Evolutionary conservation across 1,140 invertebrate species (phyloP).

Genomic region (Mesaphorura yosii): DNA sequence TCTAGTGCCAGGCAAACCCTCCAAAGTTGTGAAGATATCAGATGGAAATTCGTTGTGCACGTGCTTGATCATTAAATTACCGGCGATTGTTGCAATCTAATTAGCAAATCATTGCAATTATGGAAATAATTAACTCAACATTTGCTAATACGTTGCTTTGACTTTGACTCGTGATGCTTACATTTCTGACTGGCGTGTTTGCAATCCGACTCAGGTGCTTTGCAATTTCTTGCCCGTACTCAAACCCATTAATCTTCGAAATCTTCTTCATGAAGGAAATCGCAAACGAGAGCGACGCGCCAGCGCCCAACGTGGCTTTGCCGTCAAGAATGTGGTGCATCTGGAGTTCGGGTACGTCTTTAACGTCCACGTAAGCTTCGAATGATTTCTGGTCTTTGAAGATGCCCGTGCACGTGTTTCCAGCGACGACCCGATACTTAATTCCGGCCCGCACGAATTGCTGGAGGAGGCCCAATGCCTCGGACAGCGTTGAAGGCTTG

Average conservation of each 20-base stretch:
- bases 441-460: no score
- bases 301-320: constrained; percentile 10
- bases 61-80: constrained; percentile 33
- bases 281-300: constrained; percentile 29
- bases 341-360: neutral
- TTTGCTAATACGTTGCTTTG: constrained; percentile 11
- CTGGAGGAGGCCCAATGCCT: no score
- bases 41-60: constrained; percentile 40
- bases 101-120: neutral
- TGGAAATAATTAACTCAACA: constrained; percentile 18
- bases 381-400: constrained; percentile 8
- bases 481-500: no score
- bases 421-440: constrained; percentile 7
- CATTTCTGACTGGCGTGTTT: constrained; percentile 59
- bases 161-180: constrained; percentile 32
- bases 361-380: constrained; percentile 8
- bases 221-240: constrained; percentile 46
- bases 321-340: neutral
- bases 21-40: constrained; percentile 39
- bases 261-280: constrained; percentile 49
- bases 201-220: constrained; percentile 58
- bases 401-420: constrained; percentile 5
- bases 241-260: constrained; percentile 31
- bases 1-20: constrained; percentile 36
- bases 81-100: constrained; percentile 29